Conservation (phyloP, 2,113 vertebrate species). For the Serilophus lunatus region DNA sequence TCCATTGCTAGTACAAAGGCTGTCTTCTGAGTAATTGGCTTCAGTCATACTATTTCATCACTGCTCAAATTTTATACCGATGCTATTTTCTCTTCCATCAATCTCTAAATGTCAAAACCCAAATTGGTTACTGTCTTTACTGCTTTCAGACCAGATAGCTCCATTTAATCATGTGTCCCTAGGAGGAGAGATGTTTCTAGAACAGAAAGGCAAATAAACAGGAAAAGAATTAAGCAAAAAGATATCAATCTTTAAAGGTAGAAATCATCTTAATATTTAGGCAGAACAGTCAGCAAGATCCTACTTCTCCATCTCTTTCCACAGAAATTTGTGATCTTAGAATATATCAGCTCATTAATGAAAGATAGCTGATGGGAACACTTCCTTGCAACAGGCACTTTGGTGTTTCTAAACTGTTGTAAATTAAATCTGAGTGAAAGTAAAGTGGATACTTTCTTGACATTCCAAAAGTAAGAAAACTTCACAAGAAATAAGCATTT, state of each 20-base stretch:
- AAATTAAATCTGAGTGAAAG: conserved; percentile 30
- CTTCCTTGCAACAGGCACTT: not conserved
- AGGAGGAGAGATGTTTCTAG: not conserved
- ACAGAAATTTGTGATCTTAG: not conserved
- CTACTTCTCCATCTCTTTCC: not conserved
- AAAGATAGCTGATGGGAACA: conserved; percentile 29
- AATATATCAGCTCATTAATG: not conserved
- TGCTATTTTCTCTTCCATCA: not conserved
- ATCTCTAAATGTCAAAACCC: not conserved
- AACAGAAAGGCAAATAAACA: not conserved
- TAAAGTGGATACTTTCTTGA: not conserved
- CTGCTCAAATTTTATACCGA: not conserved
- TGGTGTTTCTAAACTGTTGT: not conserved
- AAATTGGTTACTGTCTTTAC: not conserved
- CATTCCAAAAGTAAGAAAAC: not conserved
- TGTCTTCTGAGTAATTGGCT: not conserved
- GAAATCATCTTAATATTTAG: not conserved
- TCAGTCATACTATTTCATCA: not conserved
- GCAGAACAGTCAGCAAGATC: not conserved
- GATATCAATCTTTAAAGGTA: not conserved
- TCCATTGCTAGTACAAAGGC: not conserved
- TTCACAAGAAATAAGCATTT: conserved; percentile 12
- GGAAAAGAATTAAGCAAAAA: not conserved
- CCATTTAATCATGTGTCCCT: not conserved
- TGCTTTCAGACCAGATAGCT: not conserved